Evolutionary conservation across 2,797 vertebrate species (phyloP).

Genomic region (Rhinoraja longicauda): DNA sequence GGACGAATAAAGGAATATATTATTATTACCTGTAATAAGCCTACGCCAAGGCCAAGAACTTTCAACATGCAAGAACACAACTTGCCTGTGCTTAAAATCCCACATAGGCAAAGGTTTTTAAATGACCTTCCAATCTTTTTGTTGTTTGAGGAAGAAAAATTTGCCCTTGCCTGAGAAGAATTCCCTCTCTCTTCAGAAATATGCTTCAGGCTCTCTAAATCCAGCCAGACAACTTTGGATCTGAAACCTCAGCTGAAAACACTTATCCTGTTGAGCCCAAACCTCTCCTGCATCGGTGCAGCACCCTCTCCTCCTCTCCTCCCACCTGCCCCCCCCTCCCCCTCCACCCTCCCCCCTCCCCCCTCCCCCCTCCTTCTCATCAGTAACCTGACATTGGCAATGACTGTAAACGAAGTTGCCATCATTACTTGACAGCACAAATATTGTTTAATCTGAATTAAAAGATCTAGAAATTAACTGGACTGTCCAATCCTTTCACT

Average conservation of each 20-base stretch:
- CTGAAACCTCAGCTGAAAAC: not conserved
- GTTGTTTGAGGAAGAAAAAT: not conserved
- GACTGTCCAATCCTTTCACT: too few relatives aligned
- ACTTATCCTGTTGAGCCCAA: not conserved
- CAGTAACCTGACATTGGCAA: not conserved
- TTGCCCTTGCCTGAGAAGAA: not conserved
- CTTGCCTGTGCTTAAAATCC: too few relatives aligned
- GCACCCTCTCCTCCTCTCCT: too few relatives aligned
- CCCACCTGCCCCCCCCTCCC: too few relatives aligned
- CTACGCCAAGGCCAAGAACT: too few relatives aligned
- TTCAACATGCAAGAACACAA: too few relatives aligned
- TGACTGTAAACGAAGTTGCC: not conserved
- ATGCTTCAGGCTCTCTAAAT: not conserved
- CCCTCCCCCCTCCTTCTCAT: too few relatives aligned
- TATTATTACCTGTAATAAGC: too few relatives aligned
- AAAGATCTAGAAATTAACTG: not conserved
- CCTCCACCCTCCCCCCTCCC: too few relatives aligned
- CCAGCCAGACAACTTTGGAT: not conserved
- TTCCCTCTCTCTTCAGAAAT: not conserved
- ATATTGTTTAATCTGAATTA: not conserved
- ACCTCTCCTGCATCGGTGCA: too few relatives aligned
- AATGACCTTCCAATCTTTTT: not conserved
- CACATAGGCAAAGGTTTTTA: not conserved
- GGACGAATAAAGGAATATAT: too few relatives aligned
- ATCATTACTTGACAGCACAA: not conserved